These are phyloP conservation scores for Nudaria mundana DNA, from an alignment of 2,888 invertebrate genomes.

Conservation along the genomic window DNA sequence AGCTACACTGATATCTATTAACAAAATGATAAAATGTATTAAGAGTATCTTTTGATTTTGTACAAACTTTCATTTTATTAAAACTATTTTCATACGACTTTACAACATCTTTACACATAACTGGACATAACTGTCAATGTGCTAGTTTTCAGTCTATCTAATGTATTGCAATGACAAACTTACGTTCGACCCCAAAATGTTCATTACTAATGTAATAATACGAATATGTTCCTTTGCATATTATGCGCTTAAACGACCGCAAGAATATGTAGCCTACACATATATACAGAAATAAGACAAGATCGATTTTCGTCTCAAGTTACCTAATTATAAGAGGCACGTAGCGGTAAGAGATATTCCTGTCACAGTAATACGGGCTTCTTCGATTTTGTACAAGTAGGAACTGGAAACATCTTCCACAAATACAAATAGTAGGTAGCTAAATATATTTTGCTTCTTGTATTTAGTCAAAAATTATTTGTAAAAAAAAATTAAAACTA, in stretches of 20 bases:
- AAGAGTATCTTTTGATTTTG: conserved; percentile 9
- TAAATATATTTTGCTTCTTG: too few species aligned
- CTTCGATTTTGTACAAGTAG: background rate
- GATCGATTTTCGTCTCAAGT: conserved; percentile 3
- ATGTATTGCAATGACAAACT: too few species aligned
- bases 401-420: too few species aligned
- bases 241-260: background rate
- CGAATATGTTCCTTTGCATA: too few species aligned
- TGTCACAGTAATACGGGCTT: background rate
- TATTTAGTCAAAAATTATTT: too few species aligned
- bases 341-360: background rate
- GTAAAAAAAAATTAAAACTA: too few species aligned
- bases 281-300: background rate
- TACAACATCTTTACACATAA: too few species aligned
- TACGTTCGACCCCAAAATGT: too few species aligned
- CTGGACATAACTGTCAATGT: too few species aligned
- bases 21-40: background rate
- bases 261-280: background rate
- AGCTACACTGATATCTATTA: conserved; percentile 23
- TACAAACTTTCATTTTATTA: background rate
- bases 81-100: background rate
- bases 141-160: too few species aligned
- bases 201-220: too few species aligned
- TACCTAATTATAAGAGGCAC: background rate
- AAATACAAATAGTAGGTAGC: too few species aligned